phyloP scores from a whole-genome alignment of 2,113 vertebrate species.

The Gadus chalcogrammus region DNA sequence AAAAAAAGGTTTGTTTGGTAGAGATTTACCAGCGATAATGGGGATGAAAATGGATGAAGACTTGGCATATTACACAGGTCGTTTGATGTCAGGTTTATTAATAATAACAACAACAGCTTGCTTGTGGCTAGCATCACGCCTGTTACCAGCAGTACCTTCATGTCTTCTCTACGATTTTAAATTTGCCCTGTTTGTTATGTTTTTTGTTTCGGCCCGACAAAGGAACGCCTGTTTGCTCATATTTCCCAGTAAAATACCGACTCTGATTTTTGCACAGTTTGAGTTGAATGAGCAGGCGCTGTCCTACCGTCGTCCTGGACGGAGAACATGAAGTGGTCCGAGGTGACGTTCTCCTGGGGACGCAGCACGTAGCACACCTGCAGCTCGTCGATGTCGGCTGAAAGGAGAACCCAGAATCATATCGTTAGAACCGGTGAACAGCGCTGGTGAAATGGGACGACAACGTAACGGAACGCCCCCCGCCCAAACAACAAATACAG shows the following conservation, averaged over 20 bases:
- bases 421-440: too few species aligned
- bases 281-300: not conserved
- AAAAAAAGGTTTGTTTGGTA: not conserved
- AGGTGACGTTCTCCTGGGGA: slow-evolving; percentile 80
- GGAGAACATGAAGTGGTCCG: slow-evolving; percentile 83
- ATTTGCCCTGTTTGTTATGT: too few species aligned
- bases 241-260: not conserved
- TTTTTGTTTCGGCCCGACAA: not conserved
- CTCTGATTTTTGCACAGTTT: not conserved
- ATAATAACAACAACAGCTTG: too few species aligned
- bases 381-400: slow-evolving; percentile 89
- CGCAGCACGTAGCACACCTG: slow-evolving; percentile 88
- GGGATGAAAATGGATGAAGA: too few species aligned
- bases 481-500: too few species aligned
- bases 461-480: not conserved
- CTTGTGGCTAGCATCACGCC: too few species aligned
- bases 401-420: not conserved
- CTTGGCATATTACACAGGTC: too few species aligned
- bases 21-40: too few species aligned
- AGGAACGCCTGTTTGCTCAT: not conserved
- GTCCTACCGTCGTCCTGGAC: slow-evolving; percentile 87
- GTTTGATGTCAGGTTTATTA: too few species aligned
- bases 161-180: too few species aligned
- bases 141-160: too few species aligned
- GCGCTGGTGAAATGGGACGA: too few species aligned